Evolutionary conservation across 2,888 invertebrate genomes (phyloP).

Genomic region (Chalcis sispes): DNA sequence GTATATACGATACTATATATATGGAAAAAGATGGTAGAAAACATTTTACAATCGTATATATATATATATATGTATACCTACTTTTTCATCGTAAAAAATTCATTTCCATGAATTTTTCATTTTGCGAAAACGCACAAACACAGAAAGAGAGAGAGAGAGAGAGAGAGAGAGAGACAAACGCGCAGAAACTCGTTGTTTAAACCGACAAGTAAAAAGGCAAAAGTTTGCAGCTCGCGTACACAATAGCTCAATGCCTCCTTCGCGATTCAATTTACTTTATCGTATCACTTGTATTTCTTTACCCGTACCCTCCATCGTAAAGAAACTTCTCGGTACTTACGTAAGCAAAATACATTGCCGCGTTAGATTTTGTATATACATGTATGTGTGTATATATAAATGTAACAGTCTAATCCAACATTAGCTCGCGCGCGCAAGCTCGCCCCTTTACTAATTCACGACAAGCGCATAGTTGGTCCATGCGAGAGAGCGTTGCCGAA

Average conservation of each 20-base stretch:
- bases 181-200: too few species aligned
- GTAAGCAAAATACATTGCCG: too few species aligned
- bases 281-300: conserved; percentile 4
- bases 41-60: too few species aligned
- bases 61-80: too few species aligned
- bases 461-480: neutral
- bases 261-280: conserved; percentile 48
- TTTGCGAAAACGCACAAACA: too few species aligned
- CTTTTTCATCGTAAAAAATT: too few species aligned
- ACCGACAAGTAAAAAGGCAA: too few species aligned
- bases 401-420: conserved; percentile 2
- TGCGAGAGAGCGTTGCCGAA: conserved; percentile 24
- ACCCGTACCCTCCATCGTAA: neutral
- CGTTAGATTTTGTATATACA: neutral
- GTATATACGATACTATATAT: too few species aligned
- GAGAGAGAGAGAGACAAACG: too few species aligned
- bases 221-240: neutral
- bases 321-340: neutral
- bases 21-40: too few species aligned
- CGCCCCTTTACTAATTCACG: conserved; percentile 30
- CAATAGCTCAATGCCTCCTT: conserved; percentile 37
- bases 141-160: too few species aligned
- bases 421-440: neutral
- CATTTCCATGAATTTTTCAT: too few species aligned
- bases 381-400: neutral